Evolutionary conservation across 2,888 invertebrate genomes (phyloP).

Genomic region (Lagria hirta): DNA sequence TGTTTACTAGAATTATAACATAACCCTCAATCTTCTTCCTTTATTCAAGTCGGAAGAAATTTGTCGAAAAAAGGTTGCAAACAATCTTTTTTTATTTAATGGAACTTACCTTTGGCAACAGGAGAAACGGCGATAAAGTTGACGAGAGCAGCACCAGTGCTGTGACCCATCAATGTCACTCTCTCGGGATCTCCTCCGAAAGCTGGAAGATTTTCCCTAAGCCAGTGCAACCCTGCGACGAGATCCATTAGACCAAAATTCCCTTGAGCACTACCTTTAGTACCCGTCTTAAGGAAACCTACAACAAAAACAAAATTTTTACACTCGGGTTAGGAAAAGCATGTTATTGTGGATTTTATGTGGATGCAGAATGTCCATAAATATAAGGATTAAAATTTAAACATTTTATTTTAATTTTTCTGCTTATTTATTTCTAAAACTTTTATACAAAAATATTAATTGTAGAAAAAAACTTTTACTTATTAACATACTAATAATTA

Average conservation of each 20-base stretch:
- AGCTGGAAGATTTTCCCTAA: conserved; percentile 89
- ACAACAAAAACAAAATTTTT: conserved; percentile 46
- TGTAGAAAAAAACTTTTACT: too few species aligned
- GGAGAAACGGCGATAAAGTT: conserved; percentile 96
- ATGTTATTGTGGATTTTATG: too few species aligned
- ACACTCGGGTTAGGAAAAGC: too few species aligned
- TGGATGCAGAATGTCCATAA: too few species aligned
- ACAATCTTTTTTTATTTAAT: conserved; percentile 35
- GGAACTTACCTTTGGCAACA: conserved; percentile 91
- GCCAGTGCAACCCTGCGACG: conserved; percentile 95
- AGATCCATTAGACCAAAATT: conserved; percentile 91
- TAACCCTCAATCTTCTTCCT: conserved; percentile 4
- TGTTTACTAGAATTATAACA: conserved; percentile 18
- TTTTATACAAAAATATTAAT: too few species aligned
- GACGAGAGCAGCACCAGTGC: conserved; percentile 94
- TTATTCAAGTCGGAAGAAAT: conserved; percentile 9
- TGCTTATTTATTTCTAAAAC: too few species aligned
- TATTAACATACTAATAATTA: too few species aligned
- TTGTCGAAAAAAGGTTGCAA: conserved; percentile 19
- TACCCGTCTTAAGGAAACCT: conserved; percentile 89
- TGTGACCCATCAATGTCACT: conserved; percentile 94
- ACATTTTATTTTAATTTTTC: too few species aligned
- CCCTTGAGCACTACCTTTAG: conserved; percentile 85
- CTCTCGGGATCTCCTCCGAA: conserved; percentile 94
- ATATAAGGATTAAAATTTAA: too few species aligned